These are phyloP conservation scores for Nothoprocta perdicaria DNA, from an alignment of 2,113 vertebrate genomes.

Conservation along the genomic window DNA sequence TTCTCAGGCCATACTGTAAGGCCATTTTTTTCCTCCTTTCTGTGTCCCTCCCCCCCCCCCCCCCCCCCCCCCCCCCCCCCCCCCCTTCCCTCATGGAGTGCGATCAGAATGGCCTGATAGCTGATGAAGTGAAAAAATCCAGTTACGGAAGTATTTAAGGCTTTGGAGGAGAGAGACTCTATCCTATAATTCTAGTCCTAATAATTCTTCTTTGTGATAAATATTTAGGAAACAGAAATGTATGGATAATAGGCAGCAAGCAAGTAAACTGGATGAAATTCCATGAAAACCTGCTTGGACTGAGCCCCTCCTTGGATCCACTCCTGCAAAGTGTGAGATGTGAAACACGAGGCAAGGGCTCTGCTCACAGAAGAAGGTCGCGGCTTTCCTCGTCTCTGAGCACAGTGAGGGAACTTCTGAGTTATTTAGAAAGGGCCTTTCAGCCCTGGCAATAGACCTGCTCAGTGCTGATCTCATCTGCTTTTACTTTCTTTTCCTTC, in stretches of 20 bases:
- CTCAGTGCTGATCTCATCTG: not conserved
- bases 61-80: too few species aligned
- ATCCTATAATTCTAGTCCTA: not conserved
- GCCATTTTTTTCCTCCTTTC: not conserved
- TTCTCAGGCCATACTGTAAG: not conserved
- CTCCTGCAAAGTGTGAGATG: rapidly evolving
- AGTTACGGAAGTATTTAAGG: not conserved
- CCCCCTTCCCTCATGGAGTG: not conserved
- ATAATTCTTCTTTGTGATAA: not conserved
- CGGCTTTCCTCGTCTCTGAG: not conserved
- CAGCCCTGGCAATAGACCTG: not conserved
- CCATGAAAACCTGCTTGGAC: not conserved
- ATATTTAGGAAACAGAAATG: not conserved
- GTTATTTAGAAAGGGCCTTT: conserved; percentile 25
- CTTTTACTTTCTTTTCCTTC: conserved; percentile 28
- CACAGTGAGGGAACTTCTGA: not conserved
- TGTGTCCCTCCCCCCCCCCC: not conserved
- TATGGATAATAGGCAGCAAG: not conserved
- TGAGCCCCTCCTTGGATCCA: not conserved
- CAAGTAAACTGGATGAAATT: not conserved
- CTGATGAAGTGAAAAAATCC: not conserved
- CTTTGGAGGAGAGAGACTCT: not conserved
- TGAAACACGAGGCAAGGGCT: not conserved
- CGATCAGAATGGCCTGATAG: not conserved
- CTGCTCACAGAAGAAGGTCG: not conserved